Conservation (phyloP, 2,888 invertebrate genomes). For the Luperina testacea region DNA sequence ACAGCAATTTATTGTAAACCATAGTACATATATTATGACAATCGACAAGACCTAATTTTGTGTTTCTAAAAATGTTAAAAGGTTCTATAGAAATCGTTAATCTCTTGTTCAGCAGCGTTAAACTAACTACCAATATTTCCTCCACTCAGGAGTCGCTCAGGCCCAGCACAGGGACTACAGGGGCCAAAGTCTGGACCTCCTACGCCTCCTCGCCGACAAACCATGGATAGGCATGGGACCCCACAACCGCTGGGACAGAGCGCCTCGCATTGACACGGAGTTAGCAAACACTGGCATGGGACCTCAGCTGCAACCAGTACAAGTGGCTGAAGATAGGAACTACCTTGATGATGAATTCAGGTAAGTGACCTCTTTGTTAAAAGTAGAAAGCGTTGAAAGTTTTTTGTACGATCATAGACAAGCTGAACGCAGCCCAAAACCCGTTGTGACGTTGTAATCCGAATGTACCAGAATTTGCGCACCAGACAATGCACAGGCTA, state of each 20-base stretch:
- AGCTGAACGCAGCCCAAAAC: neutral
- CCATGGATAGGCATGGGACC: conserved; percentile 71
- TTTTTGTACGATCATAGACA: neutral
- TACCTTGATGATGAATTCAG: conserved; percentile 76
- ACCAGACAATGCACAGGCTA: neutral
- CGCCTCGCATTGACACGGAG: conserved; percentile 67
- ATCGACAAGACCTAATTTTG: neutral
- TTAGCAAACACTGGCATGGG: conserved; percentile 56
- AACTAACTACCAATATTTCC: conserved; percentile 4
- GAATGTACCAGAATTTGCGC: neutral
- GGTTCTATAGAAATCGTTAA: neutral
- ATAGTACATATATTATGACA: neutral
- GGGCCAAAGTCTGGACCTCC: conserved; percentile 77
- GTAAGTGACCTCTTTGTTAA: conserved; percentile 61
- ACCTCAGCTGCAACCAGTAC: conserved; percentile 46
- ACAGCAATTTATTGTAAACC: neutral
- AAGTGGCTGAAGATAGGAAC: conserved; percentile 63
- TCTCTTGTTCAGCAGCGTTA: neutral
- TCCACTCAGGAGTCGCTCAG: conserved; percentile 71
- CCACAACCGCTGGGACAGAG: conserved; percentile 73
- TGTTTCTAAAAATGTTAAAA: neutral
- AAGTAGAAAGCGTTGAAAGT: neutral
- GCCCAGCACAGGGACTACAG: conserved; percentile 75
- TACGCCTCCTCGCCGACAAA: conserved; percentile 77
- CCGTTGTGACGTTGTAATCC: neutral